Evolutionary conservation across 2,113 vertebrate species (phyloP).

Genomic region (Zosterops japonicus): DNA sequence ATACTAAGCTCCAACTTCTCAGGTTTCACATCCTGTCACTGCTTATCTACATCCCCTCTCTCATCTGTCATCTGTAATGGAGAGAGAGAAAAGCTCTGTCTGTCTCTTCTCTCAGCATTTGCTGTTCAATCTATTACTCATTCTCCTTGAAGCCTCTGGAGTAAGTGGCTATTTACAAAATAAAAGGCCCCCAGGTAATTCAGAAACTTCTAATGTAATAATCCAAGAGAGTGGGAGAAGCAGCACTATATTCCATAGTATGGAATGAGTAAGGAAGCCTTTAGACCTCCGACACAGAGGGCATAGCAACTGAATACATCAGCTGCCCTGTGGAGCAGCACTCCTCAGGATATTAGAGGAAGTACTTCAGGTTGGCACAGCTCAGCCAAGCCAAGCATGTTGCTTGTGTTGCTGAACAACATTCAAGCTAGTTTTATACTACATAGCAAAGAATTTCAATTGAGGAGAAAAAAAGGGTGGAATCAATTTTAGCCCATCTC

Average conservation of each 20-base stretch:
- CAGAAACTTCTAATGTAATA: neutral
- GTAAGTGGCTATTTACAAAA: neutral
- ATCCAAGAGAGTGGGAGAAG: neutral
- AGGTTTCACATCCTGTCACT: neutral
- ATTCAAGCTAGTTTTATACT: neutral
- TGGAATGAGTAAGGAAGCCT: neutral
- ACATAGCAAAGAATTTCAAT: neutral
- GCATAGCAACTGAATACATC: neutral
- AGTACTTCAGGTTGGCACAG: neutral
- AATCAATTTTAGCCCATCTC: neutral
- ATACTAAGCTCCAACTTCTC: neutral
- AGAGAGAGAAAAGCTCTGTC: neutral
- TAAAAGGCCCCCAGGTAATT: neutral
- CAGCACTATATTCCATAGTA: neutral
- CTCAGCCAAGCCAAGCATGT: neutral
- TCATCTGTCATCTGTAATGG: fast-evolving
- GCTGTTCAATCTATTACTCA: neutral
- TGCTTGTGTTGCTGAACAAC: neutral
- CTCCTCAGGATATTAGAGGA: neutral
- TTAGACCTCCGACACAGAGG: neutral
- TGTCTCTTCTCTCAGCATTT: neutral
- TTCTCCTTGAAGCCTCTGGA: neutral
- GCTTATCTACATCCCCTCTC: neutral
- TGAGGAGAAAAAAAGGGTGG: neutral
- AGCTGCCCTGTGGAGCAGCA: neutral